Conservation (phyloP, 92 coral and sea anemone genomes). For the Parazoanthus darwini region DNA sequence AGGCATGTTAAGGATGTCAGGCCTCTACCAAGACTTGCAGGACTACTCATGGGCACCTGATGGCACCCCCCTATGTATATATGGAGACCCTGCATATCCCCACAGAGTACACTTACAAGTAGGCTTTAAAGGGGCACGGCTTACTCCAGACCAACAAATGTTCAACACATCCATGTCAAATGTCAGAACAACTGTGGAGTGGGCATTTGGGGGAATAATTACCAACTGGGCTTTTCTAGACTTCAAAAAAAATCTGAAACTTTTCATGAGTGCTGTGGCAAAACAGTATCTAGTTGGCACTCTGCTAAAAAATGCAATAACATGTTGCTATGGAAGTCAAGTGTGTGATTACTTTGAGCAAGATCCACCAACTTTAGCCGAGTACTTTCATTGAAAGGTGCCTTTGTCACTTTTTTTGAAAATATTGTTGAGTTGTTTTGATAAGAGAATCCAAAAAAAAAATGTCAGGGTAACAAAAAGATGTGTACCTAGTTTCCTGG, state of each 20-base stretch:
- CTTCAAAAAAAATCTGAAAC: conserved; percentile 48
- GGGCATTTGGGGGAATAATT: conserved; percentile 55
- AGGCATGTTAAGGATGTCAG: conserved; percentile 48
- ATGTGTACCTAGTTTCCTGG: no score
- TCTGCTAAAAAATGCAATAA: conserved; percentile 40
- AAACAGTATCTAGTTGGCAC: conserved; percentile 42
- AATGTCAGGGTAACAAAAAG: no score
- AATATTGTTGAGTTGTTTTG: no score
- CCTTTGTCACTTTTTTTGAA: not conserved
- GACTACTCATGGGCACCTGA: conserved; percentile 45
- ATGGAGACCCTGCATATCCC: conserved; percentile 55
- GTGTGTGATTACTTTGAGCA: conserved; percentile 32
- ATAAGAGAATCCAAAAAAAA: no score
- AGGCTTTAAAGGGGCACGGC: conserved; percentile 44
- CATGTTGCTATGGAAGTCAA: conserved; percentile 42
- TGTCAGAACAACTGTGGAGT: conserved; percentile 51
- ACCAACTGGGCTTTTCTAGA: conserved; percentile 47
- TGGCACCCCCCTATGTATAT: conserved; percentile 50
- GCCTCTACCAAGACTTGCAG: conserved; percentile 49
- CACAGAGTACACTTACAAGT: conserved; percentile 48
- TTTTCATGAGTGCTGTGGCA: conserved; percentile 44
- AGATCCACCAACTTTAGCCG: conserved; percentile 33
- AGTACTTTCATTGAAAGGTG: conserved; percentile 37
- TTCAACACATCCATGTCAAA: conserved; percentile 52
- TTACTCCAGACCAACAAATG: conserved; percentile 45